Evolutionary conservation across 2,888 invertebrate genomes (phyloP), one percentile per base, ranked within the genome.

Genomic region (Andrena bucephala): DNA sequence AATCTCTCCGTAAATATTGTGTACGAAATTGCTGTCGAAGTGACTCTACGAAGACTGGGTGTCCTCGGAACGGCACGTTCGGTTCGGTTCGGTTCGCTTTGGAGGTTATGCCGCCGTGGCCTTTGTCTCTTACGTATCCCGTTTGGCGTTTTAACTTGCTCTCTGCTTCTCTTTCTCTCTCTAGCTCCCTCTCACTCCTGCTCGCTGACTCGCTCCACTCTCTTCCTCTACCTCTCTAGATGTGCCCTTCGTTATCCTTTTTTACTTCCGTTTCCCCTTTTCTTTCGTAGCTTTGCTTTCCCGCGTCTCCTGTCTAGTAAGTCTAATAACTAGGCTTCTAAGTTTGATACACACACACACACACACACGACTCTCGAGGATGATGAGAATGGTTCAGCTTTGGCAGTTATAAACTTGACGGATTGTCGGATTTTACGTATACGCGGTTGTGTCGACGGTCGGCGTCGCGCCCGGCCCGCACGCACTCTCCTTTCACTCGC

Each of bases 371-470:
- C 42, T 42, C 84, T 82, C 63, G 67, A 48, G 67, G 74, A 69
- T 63, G 81, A 85, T 62, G 81, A 89, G 86, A 87, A 83, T 85
- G 81, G 76, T 79, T 85, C 83, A 60, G 59, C 88, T 87, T 68
- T 74, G 77, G 80, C 80, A 77, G 80, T 80, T 80, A 82, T 77
- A 81, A 86, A 83, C 69, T 90, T 91, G 92, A 92, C 92, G 92
- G 93, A 93, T 93, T 93, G 93, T 93, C 93, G 92, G 84, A 85
- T 89, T 90, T 92, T 91, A 91, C 91, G 92, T 92, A 92, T 92
- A 92, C 92, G 84, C 85, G 89, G 87, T 91, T 85, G 54, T 76
- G 70, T 89, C 89, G 87, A 80, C 81, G 87, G 84, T 87, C 89
- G 89, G 89, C 89, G 89, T 87, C 84, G 84, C 80, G 82, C 78